Percentiles rank a stretch among this genome's conserved stretches.
Conservation (phyloP, 2,113 vertebrate genomes). For the Tupaia chinensis region DNA sequence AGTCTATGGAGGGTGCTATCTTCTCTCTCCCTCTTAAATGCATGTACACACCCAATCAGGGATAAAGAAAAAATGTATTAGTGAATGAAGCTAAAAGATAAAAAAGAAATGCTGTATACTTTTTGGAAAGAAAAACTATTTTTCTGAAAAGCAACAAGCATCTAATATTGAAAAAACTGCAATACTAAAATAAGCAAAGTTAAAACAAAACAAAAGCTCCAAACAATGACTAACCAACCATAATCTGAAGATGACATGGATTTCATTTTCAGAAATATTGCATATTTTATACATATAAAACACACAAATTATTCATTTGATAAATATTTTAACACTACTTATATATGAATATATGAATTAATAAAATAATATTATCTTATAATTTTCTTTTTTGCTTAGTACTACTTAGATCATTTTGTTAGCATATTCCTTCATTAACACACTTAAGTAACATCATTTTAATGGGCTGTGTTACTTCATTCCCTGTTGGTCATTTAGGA, state of each 20-base stretch:
- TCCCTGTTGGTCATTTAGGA: background rate
- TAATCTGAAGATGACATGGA: background rate
- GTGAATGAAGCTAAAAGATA: background rate
- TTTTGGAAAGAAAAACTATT: background rate
- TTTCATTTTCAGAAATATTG: background rate
- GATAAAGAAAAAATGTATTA: background rate
- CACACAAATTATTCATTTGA: background rate
- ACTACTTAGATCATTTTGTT: background rate
- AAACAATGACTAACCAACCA: background rate
- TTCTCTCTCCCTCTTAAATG: too few species aligned
- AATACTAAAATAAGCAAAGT: background rate
- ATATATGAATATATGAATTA: background rate
- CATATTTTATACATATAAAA: background rate
- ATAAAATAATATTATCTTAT: background rate
- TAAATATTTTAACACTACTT: background rate
- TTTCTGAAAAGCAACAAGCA: background rate
- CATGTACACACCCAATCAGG: too few species aligned
- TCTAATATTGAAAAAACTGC: background rate
- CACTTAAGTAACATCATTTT: background rate
- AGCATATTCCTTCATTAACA: background rate
- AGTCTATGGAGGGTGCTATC: too few species aligned
- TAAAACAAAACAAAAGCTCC: background rate
- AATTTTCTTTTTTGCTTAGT: background rate
- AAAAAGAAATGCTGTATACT: background rate
- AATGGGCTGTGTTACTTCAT: background rate